Conservation (phyloP, 2,888 invertebrate genomes). For the Rhagophthalmus giganteus region DNA sequence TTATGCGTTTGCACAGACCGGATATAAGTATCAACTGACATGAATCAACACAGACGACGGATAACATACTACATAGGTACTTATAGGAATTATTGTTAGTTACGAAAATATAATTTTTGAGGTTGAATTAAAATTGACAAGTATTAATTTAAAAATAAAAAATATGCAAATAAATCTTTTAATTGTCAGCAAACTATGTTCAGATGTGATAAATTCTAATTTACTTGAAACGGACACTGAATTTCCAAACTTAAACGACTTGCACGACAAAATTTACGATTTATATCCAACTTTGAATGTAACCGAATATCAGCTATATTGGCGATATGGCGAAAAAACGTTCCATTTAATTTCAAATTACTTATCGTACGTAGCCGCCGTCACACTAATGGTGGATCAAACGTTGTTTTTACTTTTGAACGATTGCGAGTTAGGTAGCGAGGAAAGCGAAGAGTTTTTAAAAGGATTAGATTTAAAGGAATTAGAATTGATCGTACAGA, state of each 20-base stretch:
- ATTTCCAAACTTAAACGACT: slow-evolving; percentile 22
- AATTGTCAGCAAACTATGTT: slow-evolving; percentile 39
- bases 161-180: slow-evolving; percentile 34
- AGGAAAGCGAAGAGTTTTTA: slow-evolving; percentile 35
- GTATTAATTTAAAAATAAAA: background rate
- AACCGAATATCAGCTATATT: slow-evolving; percentile 36
- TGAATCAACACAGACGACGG: no score
- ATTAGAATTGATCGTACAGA: no score
- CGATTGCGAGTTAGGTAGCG: slow-evolving; percentile 36
- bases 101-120: no score
- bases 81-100: no score
- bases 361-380: slow-evolving; percentile 36
- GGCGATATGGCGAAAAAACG: slow-evolving; percentile 36
- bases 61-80: no score
- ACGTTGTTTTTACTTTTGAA: slow-evolving; percentile 36
- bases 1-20: no score
- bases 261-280: slow-evolving; percentile 34
- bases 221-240: slow-evolving; percentile 22
- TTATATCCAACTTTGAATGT: slow-evolving; percentile 32
- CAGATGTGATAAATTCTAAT: slow-evolving; percentile 33
- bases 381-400: slow-evolving; percentile 34
- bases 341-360: slow-evolving; percentile 41
- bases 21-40: no score
- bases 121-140: background rate
- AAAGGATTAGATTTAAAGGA: slow-evolving; percentile 34